These are phyloP conservation scores for Phodopus roborovskii DNA, from an alignment of 2,113 vertebrate genomes.

Conservation along the genomic window DNA sequence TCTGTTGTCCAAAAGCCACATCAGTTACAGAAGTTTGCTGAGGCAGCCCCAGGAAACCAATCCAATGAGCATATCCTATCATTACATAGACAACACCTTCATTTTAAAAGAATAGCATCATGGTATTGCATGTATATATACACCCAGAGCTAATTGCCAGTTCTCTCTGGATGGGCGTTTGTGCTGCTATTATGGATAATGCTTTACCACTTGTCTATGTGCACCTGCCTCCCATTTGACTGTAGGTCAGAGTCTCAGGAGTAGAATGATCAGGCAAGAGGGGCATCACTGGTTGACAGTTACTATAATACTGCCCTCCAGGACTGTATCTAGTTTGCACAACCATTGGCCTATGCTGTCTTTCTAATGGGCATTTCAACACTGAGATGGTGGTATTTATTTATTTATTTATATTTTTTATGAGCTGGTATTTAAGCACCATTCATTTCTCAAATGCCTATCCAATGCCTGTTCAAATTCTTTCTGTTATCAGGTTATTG, in stretches of 20 bases:
- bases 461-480: background rate
- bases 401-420: no score
- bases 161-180: background rate
- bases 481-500: conserved; percentile 1
- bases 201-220: background rate
- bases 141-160: background rate
- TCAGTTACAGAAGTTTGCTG: background rate
- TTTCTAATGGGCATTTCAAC: background rate
- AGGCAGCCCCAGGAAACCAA: background rate
- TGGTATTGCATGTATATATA: background rate
- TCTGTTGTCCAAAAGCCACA: background rate
- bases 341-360: background rate
- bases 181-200: background rate
- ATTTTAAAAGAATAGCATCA: background rate
- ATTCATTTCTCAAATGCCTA: conserved; percentile 3
- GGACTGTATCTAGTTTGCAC: background rate
- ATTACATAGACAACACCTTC: background rate
- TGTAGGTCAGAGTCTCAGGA: background rate
- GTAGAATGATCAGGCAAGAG: background rate
- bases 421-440: background rate
- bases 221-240: background rate
- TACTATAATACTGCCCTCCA: background rate
- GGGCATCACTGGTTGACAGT: background rate
- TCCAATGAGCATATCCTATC: background rate
- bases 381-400: background rate